These are phyloP conservation scores for Laothoe populi DNA, from an alignment of 2,888 invertebrate genomes.

Conservation along the genomic window DNA sequence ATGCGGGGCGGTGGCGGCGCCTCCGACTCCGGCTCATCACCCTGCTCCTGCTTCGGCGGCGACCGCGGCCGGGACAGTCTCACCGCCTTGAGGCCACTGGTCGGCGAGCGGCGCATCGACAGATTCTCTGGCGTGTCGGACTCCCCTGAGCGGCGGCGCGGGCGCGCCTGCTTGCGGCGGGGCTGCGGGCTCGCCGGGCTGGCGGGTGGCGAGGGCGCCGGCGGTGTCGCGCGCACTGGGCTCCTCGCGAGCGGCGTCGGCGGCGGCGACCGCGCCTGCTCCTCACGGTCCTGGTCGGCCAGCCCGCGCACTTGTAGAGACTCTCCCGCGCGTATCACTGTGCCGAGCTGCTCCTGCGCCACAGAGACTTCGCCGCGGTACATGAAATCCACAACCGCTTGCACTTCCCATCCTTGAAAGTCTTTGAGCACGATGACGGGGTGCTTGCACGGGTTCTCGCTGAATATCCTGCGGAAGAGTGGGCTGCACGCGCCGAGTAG, in stretches of 20 bases:
- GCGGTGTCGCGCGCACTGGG: slow-evolving; percentile 75
- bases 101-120: slow-evolving; percentile 84
- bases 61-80: slow-evolving; percentile 71
- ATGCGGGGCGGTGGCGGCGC: slow-evolving; percentile 84
- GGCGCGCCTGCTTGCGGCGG: slow-evolving; percentile 93
- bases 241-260: slow-evolving; percentile 70
- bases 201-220: slow-evolving; percentile 76
- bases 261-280: slow-evolving; percentile 68
- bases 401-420: slow-evolving; percentile 94
- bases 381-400: slow-evolving; percentile 96
- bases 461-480: slow-evolving; percentile 94
- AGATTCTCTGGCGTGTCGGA: slow-evolving; percentile 85
- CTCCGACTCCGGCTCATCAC: slow-evolving; percentile 75
- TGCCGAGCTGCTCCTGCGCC: slow-evolving; percentile 92
- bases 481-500: slow-evolving; percentile 95
- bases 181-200: slow-evolving; percentile 92
- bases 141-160: slow-evolving; percentile 93
- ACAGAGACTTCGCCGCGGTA: slow-evolving; percentile 97
- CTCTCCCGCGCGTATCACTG: slow-evolving; percentile 94
- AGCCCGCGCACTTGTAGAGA: slow-evolving; percentile 93
- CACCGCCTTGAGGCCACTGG: slow-evolving; percentile 71
- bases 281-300: slow-evolving; percentile 86
- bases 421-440: slow-evolving; percentile 96
- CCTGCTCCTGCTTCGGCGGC: slow-evolving; percentile 69
- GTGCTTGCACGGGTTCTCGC: slow-evolving; percentile 96